Evolutionary conservation across 53 echinoderm and acorn worm genomes (phyloP).

Genomic region (Holothuria scabra): DNA sequence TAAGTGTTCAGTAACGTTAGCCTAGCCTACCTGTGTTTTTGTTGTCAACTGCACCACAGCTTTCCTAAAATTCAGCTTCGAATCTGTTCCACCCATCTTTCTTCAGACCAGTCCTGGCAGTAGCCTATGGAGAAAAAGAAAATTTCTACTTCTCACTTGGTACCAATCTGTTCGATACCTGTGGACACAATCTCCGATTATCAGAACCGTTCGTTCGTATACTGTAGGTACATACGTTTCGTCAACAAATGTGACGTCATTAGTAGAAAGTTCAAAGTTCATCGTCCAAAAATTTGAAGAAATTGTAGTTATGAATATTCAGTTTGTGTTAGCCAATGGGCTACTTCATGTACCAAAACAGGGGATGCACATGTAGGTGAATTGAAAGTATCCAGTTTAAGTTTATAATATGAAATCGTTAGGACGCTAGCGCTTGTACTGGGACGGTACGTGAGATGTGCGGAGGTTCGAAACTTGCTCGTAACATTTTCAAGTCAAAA

Average conservation of each 20-base stretch:
- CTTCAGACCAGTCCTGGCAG: not conserved
- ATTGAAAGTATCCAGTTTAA: conserved; percentile 3
- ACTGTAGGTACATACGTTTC: not conserved
- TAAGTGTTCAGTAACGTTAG: not conserved
- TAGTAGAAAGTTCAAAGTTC: conserved; percentile 18
- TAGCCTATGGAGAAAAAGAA: too few relatives aligned
- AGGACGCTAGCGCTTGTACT: too few relatives aligned
- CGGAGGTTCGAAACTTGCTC: too few relatives aligned
- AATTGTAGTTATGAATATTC: conserved; percentile 15
- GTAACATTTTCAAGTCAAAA: too few relatives aligned
- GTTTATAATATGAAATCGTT: too few relatives aligned
- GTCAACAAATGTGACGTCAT: conserved; percentile 50
- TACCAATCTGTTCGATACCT: too few relatives aligned
- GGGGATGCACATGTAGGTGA: conserved; percentile 57
- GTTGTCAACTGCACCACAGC: conserved; percentile 97
- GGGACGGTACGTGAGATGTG: too few relatives aligned
- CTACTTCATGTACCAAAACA: conserved; percentile 33
- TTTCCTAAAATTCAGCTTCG: conserved; percentile 97
- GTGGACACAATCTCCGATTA: too few relatives aligned
- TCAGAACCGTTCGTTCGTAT: too few relatives aligned
- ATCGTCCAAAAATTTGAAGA: conserved; percentile 32
- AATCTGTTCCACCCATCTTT: conserved; percentile 69
- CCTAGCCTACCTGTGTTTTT: conserved; percentile 86
- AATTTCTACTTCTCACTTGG: too few relatives aligned
- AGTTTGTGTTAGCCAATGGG: conserved; percentile 25